Percentiles rank a stretch among this genome's conserved stretches.
Evolutionary conservation across 2,797 vertebrate genomes (phyloP).

Genomic region (Tapirus indicus): DNA sequence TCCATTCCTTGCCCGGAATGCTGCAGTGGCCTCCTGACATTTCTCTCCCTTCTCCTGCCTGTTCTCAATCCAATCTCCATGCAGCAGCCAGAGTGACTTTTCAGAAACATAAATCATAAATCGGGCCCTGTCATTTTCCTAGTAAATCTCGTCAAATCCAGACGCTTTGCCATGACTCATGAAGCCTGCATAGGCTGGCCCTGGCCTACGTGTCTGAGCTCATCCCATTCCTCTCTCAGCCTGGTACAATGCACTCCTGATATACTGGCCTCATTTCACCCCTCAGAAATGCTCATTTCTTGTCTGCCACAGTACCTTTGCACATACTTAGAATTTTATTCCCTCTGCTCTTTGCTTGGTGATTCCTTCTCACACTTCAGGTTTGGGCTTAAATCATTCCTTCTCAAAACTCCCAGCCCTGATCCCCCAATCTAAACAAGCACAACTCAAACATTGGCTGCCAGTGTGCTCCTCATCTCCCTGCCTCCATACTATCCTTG

Average conservation of each 20-base stretch:
- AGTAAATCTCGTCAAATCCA: constrained; percentile 1
- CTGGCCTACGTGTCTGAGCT: neutral
- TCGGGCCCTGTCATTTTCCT: neutral
- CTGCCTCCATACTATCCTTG: neutral
- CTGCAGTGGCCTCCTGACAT: neutral
- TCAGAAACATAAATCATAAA: constrained; percentile 39
- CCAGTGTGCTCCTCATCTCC: neutral
- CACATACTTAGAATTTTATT: neutral
- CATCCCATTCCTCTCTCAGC: neutral
- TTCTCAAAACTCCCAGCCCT: neutral
- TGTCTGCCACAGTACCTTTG: neutral
- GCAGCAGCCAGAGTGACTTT: constrained; percentile 41
- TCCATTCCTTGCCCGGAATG: neutral
- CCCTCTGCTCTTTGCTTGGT: neutral
- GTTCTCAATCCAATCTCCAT: neutral
- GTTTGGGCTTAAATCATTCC: neutral
- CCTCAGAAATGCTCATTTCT: neutral
- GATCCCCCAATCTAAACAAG: neutral
- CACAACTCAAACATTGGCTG: neutral
- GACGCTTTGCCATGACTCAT: neutral
- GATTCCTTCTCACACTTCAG: neutral
- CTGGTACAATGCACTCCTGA: neutral
- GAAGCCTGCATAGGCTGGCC: neutral
- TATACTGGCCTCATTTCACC: neutral
- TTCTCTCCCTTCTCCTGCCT: neutral